Evolutionary conservation across 2,888 invertebrate genomes (phyloP), one percentile per base, ranked within the genome.

Genomic region (Cancer borealis): DNA sequence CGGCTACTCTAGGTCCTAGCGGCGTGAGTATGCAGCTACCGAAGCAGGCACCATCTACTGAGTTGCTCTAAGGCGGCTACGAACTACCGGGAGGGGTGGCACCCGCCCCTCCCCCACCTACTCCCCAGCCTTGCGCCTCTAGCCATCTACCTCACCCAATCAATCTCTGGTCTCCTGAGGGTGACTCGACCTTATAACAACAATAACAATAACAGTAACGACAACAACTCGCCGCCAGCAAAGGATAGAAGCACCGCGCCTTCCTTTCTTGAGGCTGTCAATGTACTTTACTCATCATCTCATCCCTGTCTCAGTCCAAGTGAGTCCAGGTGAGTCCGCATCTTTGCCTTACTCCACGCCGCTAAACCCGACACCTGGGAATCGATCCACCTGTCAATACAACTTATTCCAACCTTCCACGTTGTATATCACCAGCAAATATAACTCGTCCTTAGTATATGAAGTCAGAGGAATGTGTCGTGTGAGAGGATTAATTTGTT

Each of bases 11-110:
- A 92, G 21, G 30, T 84, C 84, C 92, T 92, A 92, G 54, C 92
- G 79, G 92, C 92, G 54, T 39, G 45, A 60, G 39, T 88, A 92
- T 54, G 49, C 45, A 47, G 26, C 88, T 93, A 93, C 89, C 93
- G 93, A 89, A 90, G 93, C 93, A 93, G 93, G 93, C 93, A 93
- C 93, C 93, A 90, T 93, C 93, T 93, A 93, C 93, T 54, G 66
- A 89, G 39, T 79, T 89, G 73, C 30, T 93, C 92, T 92, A 92
- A 46, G 84, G 73, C 84, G 49, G 46, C 92, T 92, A 79, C 47
- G 47, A 49, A 92, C 45, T 92, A 84, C 30, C 17, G 26, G 30
- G 79, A 84, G 26, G 84, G 45, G 45, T 47, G 92, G 90, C 39
- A 54, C 60, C 90, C 46, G 54, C 60, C 90, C 49, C 54, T 49